These are phyloP conservation scores for Cheilosia variabilis DNA, from an alignment of 2,888 invertebrate genomes.

Conservation along the genomic window DNA sequence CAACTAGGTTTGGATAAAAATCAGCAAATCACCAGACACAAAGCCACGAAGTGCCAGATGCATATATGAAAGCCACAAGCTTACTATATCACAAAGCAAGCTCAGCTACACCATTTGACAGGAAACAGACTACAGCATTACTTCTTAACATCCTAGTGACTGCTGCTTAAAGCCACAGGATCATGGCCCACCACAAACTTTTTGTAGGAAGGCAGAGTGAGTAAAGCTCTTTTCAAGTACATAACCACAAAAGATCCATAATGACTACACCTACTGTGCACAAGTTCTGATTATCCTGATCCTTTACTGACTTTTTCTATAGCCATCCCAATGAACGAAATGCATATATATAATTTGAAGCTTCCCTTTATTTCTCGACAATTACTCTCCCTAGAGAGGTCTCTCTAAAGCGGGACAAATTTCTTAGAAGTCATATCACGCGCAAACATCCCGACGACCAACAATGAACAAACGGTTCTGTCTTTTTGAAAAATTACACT, in stretches of 20 bases:
- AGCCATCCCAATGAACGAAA: not conserved
- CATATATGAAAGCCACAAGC: no score
- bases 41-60: no score
- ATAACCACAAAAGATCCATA: not conserved
- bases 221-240: not conserved
- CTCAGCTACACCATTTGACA: no score
- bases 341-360: not conserved
- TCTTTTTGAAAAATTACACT: not conserved
- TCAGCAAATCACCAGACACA: no score
- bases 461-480: not conserved
- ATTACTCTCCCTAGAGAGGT: not conserved
- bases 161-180: no score
- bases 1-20: no score
- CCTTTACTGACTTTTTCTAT: not conserved
- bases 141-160: no score
- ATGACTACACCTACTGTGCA: not conserved
- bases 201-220: no score
- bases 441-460: not conserved
- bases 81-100: no score
- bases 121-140: no score
- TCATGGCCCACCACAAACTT: no score
- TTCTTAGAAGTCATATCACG: conserved; percentile 6
- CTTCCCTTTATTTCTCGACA: not conserved
- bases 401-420: not conserved
- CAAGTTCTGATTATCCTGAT: not conserved